Conservation (phyloP, 2,797 vertebrate species). For the Poecilia velifera region DNA sequence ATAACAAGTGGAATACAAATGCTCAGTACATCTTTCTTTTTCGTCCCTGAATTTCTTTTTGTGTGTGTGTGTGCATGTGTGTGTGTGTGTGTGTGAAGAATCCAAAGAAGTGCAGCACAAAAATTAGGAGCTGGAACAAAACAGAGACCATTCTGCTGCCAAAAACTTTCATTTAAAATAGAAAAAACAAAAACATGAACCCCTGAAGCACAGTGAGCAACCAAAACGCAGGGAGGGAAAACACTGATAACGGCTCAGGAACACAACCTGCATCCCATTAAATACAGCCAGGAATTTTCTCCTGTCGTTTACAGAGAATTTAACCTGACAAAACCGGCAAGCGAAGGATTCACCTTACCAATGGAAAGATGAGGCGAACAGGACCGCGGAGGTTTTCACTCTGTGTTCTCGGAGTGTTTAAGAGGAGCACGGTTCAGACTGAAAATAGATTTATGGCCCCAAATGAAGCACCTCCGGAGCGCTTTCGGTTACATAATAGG, state of each 20-base stretch:
- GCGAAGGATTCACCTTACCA: slow-evolving; percentile 60
- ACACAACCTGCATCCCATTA: slow-evolving; percentile 40
- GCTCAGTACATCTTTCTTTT: slow-evolving; percentile 34
- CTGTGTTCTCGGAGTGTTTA: slow-evolving; percentile 22
- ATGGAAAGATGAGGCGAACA: slow-evolving; percentile 32
- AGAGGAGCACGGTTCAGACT: slow-evolving; percentile 18
- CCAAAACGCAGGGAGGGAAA: slow-evolving; percentile 31
- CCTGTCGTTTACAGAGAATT: slow-evolving; percentile 38
- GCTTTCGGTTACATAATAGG: slow-evolving; percentile 27
- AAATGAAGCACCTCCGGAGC: slow-evolving; percentile 46
- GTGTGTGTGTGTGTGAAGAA: slow-evolving; percentile 38
- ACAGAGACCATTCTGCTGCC: slow-evolving; percentile 36
- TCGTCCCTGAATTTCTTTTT: neutral
- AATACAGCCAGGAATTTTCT: slow-evolving; percentile 33
- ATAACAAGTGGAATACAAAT: slow-evolving; percentile 41
- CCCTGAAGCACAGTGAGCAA: slow-evolving; percentile 37
- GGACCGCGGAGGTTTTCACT: slow-evolving; percentile 9
- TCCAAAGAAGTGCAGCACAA: slow-evolving; percentile 47
- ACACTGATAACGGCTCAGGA: slow-evolving; percentile 30
- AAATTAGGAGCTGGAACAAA: slow-evolving; percentile 57
- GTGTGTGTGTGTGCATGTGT: neutral
- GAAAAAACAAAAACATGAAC: slow-evolving; percentile 18
- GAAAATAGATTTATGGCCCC: slow-evolving; percentile 39
- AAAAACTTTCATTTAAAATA: slow-evolving; percentile 36
- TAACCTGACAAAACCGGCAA: neutral